phyloP scores from a whole-genome alignment of 2,888 invertebrate genomes.

The Archaeoteleia sp. region DNA sequence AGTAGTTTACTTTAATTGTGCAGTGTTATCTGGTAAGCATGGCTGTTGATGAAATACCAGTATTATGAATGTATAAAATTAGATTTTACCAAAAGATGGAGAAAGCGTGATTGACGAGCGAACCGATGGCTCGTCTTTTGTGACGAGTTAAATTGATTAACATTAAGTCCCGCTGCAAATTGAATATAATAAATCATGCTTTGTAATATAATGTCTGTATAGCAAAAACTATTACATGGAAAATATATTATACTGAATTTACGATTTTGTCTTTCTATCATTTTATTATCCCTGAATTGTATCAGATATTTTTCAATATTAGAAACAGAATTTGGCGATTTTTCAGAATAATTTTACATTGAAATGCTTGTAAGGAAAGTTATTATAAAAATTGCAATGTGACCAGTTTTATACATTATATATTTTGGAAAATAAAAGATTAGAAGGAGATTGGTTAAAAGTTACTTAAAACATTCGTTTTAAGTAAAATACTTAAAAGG shows the following conservation, averaged over 20 bases:
- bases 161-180: constrained; percentile 65
- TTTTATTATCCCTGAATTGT: too few relatives aligned
- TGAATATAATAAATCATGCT: constrained; percentile 71
- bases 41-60: constrained; percentile 71
- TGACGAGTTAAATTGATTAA: constrained; percentile 41
- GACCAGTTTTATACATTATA: too few relatives aligned
- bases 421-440: too few relatives aligned
- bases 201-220: constrained; percentile 75
- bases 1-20: constrained; percentile 49
- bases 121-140: constrained; percentile 36
- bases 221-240: constrained; percentile 75
- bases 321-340: too few relatives aligned
- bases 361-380: too few relatives aligned
- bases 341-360: too few relatives aligned
- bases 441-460: too few relatives aligned
- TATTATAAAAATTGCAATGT: too few relatives aligned
- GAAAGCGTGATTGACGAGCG: constrained; percentile 52
- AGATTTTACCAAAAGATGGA: constrained; percentile 57
- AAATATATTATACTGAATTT: constrained; percentile 76
- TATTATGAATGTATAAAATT: constrained; percentile 75
- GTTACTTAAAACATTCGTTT: too few relatives aligned
- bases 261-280: constrained; percentile 36
- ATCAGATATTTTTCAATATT: too few relatives aligned
- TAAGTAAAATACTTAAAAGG: too few relatives aligned
- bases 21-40: constrained; percentile 54